phyloP scores from a whole-genome alignment of 2,888 invertebrate genomes.

The Volucella bombylans region DNA sequence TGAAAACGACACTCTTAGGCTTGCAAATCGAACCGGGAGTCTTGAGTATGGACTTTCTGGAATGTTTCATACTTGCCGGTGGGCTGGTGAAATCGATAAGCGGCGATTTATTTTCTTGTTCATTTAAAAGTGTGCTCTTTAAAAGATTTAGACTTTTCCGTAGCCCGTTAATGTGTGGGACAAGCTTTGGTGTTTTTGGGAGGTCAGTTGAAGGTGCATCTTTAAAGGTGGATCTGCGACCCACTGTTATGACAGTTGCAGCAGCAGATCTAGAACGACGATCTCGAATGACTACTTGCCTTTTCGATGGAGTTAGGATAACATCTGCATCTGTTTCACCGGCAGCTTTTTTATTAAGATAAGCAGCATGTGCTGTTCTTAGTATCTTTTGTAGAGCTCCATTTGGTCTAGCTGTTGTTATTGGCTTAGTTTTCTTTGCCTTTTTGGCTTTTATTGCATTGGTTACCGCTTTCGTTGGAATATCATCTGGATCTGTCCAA shows the following conservation, averaged over 20 bases:
- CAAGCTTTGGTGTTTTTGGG: conserved; percentile 28
- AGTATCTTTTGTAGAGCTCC: conserved; percentile 77
- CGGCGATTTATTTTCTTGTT: conserved; percentile 34
- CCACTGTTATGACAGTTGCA: conserved; percentile 73
- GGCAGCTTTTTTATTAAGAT: conserved; percentile 74
- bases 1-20: conserved; percentile 78
- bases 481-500: conserved; percentile 80
- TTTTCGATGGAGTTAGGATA: conserved; percentile 65
- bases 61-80: background rate
- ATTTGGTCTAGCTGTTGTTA: conserved; percentile 74
- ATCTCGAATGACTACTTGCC: conserved; percentile 70
- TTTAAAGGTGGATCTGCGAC: conserved; percentile 16
- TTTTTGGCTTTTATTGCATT: conserved; percentile 69
- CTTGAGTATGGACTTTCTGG: conserved; percentile 79
- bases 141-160: conserved; percentile 59
- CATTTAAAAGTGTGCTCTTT: conserved; percentile 26
- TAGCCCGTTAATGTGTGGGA: conserved; percentile 10
- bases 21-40: conserved; percentile 78
- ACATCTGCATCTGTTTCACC: conserved; percentile 45
- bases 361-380: conserved; percentile 76
- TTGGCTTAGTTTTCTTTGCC: conserved; percentile 65
- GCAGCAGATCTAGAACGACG: conserved; percentile 74
- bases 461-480: conserved; percentile 23
- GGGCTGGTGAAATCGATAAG: background rate
- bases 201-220: background rate